A percentile compares a stretch with the other conserved stretches of the same genome.
Conservation (phyloP, 2,888 invertebrate genomes). For the Prenolepis imparis region DNA sequence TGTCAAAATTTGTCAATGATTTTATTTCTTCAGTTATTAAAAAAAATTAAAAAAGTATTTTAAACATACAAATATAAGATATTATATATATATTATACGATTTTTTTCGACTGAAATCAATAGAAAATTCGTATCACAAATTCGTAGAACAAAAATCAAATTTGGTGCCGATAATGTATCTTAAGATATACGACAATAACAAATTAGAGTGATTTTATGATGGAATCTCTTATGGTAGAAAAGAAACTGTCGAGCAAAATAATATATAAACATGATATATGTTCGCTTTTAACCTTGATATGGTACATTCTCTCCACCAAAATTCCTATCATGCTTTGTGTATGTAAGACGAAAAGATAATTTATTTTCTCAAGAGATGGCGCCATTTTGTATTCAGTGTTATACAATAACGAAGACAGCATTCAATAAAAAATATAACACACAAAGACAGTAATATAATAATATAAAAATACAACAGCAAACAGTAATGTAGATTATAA, state of each 20-base stretch:
- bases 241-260: not conserved
- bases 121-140: too few relatives aligned
- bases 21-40: not conserved
- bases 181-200: not conserved
- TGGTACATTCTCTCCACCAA: constrained; percentile 21
- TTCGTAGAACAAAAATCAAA: too few relatives aligned
- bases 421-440: not conserved
- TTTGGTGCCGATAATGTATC: not conserved
- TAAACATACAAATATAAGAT: too few relatives aligned
- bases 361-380: constrained; percentile 35
- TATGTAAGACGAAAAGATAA: not conserved
- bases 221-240: not conserved
- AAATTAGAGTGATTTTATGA: not conserved
- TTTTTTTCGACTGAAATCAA: too few relatives aligned
- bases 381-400: not conserved
- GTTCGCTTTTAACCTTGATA: constrained; percentile 14
- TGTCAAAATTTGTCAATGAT: not conserved
- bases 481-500: not conserved
- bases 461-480: not conserved
- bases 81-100: too few relatives aligned
- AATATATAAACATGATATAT: not conserved
- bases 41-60: not conserved
- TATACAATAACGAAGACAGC: not conserved
- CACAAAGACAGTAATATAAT: not conserved
- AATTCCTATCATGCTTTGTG: not conserved